Base-by-base conservation (phyloP, 2,888 invertebrate genomes). In the Octodonta nipae region DNA sequence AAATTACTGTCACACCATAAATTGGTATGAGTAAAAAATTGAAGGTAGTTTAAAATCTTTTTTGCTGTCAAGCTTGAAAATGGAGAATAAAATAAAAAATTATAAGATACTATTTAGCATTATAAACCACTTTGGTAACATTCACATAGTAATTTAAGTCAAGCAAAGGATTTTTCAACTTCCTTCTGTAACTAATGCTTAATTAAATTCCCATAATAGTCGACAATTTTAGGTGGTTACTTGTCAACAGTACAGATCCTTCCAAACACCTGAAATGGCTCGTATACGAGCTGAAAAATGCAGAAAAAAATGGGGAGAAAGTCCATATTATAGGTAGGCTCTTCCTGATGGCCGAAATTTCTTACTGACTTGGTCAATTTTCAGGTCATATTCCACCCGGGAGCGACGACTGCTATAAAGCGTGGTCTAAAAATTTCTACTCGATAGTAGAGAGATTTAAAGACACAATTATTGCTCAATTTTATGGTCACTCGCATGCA, bases 221-320 rank as follows among this genome's bases (percentile, higher is more conserved):
- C n/a, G n/a, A n/a, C n/a, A 22, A 12, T 36, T 43, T 24, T 54
- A 79, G 79, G 78, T 91, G 89, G 89, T 66, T 89, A 28, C 64
- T 88, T n/a, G 67, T 95, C 39, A 93, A 96, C 60, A 88, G 89
- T 47, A 93, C 92, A 0, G 95, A 96, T 65, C 95, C 95, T 1
- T 89, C 88, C 0, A 85, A 84, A 7, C 88, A 95, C 57, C 66
- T 96, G 14, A 82, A 88, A 51, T 96, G 95, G 95, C 70, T 96
- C 27, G 82, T 92, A 32, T 78, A 85, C 48, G 88, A 92, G 57
- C 65, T 96, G 7, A 87, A 91, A 54, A 77, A 83, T 17, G 89
- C 95, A 0, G 95, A 96, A 63, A 78, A 84, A 55, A 85, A 80
- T 40, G 80, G 79, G 12, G 91, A 92, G 59, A 89, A 92, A 60